Base-by-base conservation (phyloP, 2,888 invertebrate species). In the Ecdyonurus torrentis region DNA sequence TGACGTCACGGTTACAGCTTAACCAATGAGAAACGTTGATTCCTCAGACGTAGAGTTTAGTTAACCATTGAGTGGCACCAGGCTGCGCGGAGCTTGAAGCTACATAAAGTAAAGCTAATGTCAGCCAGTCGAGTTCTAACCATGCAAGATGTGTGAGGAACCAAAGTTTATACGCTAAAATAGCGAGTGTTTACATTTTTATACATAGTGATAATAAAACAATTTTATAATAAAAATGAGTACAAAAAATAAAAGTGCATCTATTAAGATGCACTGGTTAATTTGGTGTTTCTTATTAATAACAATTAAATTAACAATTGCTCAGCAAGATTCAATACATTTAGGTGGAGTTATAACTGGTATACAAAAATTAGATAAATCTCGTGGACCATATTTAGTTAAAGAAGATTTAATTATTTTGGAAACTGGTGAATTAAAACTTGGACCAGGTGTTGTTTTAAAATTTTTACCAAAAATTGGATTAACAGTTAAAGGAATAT, bases 401-500 rank as follows among this genome's bases (percentile, higher is more conserved):
- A 79, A 87, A 66, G 87, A 89, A 71, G 91, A 93, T 76, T 78
- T 94, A 64, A 79, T 88, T 69, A 81, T 96, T 61, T 87, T 89
- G 69, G 79, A 82, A 67, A 84, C 85, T 66, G 91, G 87, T 0
- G 87, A 88, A 70, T 77, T 98, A 70, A 80, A 87, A 63, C 84
- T 98, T 64, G 92, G 94, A 73, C 85, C 95, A 18, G 98, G 97
- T 24, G 93, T 94, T 0, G 87, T 86, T 70, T 78, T 99, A 63
- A 82, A 87, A 69, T 94, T 98, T 75, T 88, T 89, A 2, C 91
- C 96, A 1, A 92, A 93, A 78, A 85, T 91, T 69, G 97, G 97
- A 66, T 86, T 99, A 72, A 94, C 92, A 25, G 89, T 98, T 59
- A 83, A 89, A 71, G 98, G 98, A 69, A 83, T 88, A 67, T 78